A percentile compares a stretch with the other conserved stretches of the same genome.
Conservation (phyloP, 2,888 invertebrate species). For the Nemotelus pantherinus region DNA sequence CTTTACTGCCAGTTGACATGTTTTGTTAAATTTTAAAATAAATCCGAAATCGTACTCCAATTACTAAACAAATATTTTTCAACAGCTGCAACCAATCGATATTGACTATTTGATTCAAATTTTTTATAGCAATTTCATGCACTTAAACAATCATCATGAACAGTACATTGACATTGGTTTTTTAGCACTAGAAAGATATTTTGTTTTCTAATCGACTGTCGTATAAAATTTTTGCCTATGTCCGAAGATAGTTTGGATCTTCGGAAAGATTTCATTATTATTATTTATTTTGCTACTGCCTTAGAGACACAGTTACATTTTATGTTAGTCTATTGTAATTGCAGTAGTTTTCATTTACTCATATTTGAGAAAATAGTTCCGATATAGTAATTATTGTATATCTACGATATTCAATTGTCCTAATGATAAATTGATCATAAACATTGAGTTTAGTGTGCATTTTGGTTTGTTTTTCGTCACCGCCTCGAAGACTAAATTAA, state of each 20-base stretch:
- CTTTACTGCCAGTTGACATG: no score
- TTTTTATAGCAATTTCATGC: neutral
- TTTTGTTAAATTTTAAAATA: no score
- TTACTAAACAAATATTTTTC: neutral
- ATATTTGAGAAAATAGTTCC: no score
- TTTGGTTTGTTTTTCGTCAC: neutral
- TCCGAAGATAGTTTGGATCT: constrained; percentile 2
- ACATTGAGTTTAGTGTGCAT: constrained; percentile 3
- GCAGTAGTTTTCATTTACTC: constrained; percentile 8
- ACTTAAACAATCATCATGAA: neutral
- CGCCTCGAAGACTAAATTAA: neutral
- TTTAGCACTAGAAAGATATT: no score
- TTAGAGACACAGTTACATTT: no score
- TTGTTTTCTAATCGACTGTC: constrained; percentile 15
- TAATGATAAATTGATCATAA: neutral
- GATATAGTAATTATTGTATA: neutral
- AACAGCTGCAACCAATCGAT: neutral
- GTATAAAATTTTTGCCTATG: constrained; percentile 4
- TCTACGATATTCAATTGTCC: constrained; percentile 10
- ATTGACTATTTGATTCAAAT: no score
- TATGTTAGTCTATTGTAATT: neutral
- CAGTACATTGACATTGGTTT: neutral
- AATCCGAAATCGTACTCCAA: neutral
- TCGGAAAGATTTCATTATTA: neutral
- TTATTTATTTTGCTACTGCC: no score